These are phyloP conservation scores for Lates calcarifer DNA, from an alignment of 2,113 vertebrate species.

Conservation along the genomic window DNA sequence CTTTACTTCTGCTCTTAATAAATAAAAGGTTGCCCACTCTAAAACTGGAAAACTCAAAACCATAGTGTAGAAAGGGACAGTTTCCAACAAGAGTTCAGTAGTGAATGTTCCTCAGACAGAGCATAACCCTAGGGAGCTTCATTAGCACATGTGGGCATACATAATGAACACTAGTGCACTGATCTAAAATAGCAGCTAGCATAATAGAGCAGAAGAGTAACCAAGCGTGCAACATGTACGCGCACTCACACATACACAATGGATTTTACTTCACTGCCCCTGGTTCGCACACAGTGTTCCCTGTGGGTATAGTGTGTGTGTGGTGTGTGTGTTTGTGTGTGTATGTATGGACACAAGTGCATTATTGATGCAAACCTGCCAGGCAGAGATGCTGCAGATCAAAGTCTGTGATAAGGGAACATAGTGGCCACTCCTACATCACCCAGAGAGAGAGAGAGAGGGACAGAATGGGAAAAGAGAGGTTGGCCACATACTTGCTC, in stretches of 20 bases:
- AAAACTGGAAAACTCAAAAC: not conserved
- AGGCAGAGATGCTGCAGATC: conserved; percentile 71
- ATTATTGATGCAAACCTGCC: conserved; percentile 70
- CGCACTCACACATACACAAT: conserved; percentile 47
- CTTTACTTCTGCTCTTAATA: conserved; percentile 5
- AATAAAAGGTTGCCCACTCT: not conserved
- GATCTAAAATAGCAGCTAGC: conserved; percentile 65
- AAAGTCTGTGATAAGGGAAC: conserved; percentile 75
- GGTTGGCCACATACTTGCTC: not conserved
- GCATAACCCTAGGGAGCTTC: conserved; percentile 54
- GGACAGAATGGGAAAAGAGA: conserved; percentile 3
- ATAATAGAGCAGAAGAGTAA: conserved; percentile 49
- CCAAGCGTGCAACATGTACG: conserved; percentile 44
- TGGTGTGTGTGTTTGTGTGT: conserved; percentile 41
- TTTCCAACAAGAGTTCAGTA: conserved; percentile 36
- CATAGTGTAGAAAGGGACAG: not conserved
- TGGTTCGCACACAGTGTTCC: conserved; percentile 62
- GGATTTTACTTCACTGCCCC: conserved; percentile 61
- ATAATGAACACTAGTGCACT: conserved; percentile 50
- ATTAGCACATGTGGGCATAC: conserved; percentile 63
- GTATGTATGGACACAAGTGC: conserved; percentile 36
- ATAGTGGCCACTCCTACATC: conserved; percentile 49
- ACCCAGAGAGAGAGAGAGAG: not conserved
- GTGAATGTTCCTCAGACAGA: conserved; percentile 47
- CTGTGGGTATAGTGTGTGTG: conserved; percentile 45